Conservation (phyloP, 2,797 vertebrate genomes). For the Microcaecilia unicolor region DNA sequence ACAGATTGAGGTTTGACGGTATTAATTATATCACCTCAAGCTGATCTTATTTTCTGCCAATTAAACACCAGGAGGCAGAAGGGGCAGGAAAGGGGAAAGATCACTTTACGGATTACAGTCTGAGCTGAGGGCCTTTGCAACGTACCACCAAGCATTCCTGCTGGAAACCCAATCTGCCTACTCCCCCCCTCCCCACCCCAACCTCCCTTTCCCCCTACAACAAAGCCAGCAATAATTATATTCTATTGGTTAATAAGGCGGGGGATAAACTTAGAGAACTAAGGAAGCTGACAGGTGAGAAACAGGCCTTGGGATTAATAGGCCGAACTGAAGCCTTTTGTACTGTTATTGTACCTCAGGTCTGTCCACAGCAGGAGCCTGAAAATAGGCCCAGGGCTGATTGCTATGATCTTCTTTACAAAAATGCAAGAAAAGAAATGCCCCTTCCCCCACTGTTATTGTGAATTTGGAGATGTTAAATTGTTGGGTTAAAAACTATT, state of each 20-base stretch:
- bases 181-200: neutral
- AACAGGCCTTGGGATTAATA: neutral
- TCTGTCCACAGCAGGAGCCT: no score
- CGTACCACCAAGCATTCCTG: neutral
- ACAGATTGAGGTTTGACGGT: neutral
- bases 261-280: neutral
- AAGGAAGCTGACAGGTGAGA: neutral
- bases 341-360: neutral
- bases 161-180: neutral
- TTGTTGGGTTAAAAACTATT: conserved; percentile 2
- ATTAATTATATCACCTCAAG: neutral
- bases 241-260: neutral
- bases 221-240: neutral
- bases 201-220: neutral
- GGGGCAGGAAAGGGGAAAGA: neutral
- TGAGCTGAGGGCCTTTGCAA: neutral
- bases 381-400: neutral
- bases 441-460: no score
- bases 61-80: neutral
- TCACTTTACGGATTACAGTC: neutral
- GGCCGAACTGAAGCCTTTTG: neutral
- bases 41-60: neutral
- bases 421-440: neutral
- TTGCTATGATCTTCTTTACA: neutral
- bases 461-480: conserved; percentile 1